These are phyloP conservation scores for Erythrocercus mccallii DNA, from an alignment of 2,113 vertebrate genomes.

Conservation along the genomic window DNA sequence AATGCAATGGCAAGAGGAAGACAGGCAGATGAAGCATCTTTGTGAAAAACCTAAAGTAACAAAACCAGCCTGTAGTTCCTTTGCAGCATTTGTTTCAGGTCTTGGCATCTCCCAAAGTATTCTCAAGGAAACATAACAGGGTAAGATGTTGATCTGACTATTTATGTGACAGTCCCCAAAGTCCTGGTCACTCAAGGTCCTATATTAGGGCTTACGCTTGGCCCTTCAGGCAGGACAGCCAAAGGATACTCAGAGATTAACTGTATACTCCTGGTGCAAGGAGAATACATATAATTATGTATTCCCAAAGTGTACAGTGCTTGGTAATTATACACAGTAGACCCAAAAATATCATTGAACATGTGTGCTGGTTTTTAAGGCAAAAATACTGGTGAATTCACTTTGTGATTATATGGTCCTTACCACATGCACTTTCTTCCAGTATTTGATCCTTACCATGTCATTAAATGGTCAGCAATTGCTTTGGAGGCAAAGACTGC, in stretches of 20 bases:
- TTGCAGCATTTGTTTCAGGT: not conserved
- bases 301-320: constrained; percentile 50
- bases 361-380: constrained; percentile 74
- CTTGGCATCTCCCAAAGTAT: not conserved
- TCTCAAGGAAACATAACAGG: not conserved
- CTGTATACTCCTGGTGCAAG: constrained; percentile 57
- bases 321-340: constrained; percentile 65
- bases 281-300: constrained; percentile 36
- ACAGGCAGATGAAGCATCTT: not conserved
- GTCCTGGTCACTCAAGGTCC: not conserved
- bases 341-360: constrained; percentile 76
- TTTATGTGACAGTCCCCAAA: not conserved
- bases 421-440: constrained; percentile 67
- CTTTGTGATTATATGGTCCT: constrained; percentile 71
- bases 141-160: not conserved
- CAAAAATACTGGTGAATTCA: constrained; percentile 74
- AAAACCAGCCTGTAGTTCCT: not conserved
- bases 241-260: constrained; percentile 55
- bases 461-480: constrained; percentile 68
- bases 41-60: not conserved
- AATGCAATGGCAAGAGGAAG: not conserved
- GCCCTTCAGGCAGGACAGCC: constrained; percentile 33
- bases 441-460: constrained; percentile 62
- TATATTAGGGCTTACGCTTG: not conserved
- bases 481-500: constrained; percentile 60